phyloP scores from a whole-genome alignment of 2,888 invertebrate genomes.

The Smittia aterrima region DNA sequence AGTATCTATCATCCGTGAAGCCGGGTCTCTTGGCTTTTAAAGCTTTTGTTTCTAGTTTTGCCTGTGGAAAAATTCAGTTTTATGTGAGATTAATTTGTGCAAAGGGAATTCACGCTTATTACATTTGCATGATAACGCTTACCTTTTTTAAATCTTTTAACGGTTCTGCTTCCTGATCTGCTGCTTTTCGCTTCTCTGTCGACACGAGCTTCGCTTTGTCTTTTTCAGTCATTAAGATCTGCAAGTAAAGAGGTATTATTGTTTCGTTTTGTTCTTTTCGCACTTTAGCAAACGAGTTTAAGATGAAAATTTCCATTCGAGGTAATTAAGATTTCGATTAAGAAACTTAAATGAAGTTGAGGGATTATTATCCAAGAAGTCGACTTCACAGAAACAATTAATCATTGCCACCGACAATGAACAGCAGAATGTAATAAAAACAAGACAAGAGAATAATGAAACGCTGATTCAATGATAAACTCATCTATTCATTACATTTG shows the following conservation, averaged over 20 bases:
- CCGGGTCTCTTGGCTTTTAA: constrained; percentile 87
- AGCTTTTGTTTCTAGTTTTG: constrained; percentile 87
- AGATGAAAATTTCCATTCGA: not conserved
- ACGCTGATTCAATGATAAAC: constrained; percentile 5
- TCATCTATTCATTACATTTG: not conserved
- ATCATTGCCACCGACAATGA: constrained; percentile 18
- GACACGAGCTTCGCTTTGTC: constrained; percentile 65
- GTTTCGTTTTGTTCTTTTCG: not conserved
- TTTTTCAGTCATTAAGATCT: constrained; percentile 57
- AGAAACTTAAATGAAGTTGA: constrained; percentile 16
- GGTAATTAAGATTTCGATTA: constrained; percentile 6
- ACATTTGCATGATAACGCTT: not conserved
- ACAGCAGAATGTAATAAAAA: not conserved
- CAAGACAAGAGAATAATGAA: not conserved
- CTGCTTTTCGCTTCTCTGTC: constrained; percentile 79
- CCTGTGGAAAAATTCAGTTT: constrained; percentile 58
- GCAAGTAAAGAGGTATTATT: constrained; percentile 49
- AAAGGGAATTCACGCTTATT: constrained; percentile 25
- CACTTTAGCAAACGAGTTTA: not conserved
- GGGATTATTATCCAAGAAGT: not conserved
- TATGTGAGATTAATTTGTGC: not conserved
- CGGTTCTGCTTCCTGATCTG: constrained; percentile 66
- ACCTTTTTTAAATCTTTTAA: constrained; percentile 87
- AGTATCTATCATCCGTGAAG: constrained; percentile 88
- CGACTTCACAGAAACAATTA: constrained; percentile 3